Evolutionary conservation across 2,797 vertebrate species (phyloP).

Genomic region (Mormyrops attenuatus): DNA sequence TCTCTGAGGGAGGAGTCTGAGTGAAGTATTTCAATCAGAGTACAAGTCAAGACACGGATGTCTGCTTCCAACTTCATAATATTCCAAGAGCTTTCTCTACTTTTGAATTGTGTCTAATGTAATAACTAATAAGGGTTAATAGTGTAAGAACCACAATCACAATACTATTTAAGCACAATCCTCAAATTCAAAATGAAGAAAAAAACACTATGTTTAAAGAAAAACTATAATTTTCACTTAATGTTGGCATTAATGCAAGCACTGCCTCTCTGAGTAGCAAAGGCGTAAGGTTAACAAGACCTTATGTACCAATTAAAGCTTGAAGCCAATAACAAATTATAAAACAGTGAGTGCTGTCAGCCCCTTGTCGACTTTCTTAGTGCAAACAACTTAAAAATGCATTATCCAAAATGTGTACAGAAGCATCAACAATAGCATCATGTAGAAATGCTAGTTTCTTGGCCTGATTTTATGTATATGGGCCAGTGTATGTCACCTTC

Average conservation of each 20-base stretch:
- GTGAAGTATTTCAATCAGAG: neutral
- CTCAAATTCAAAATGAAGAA: neutral
- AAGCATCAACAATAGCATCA: neutral
- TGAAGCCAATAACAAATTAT: neutral
- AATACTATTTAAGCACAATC: neutral
- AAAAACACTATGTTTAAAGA: neutral
- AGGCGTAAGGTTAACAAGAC: neutral
- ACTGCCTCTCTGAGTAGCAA: neutral
- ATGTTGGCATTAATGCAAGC: neutral
- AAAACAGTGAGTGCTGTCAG: neutral
- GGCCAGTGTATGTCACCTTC: neutral
- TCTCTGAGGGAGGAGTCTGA: neutral
- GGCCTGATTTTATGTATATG: neutral
- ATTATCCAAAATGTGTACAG: neutral
- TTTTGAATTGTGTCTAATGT: neutral
- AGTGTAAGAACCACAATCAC: neutral
- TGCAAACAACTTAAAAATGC: neutral
- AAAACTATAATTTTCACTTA: neutral
- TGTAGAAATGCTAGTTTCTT: neutral
- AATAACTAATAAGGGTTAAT: neutral
- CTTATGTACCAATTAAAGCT: neutral
- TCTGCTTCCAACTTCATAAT: neutral
- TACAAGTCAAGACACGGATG: neutral
- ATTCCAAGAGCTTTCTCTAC: neutral
- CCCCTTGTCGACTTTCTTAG: neutral